These are phyloP conservation scores for Empis stercorea DNA, from an alignment of 2,888 invertebrate genomes.

Conservation along the genomic window DNA sequence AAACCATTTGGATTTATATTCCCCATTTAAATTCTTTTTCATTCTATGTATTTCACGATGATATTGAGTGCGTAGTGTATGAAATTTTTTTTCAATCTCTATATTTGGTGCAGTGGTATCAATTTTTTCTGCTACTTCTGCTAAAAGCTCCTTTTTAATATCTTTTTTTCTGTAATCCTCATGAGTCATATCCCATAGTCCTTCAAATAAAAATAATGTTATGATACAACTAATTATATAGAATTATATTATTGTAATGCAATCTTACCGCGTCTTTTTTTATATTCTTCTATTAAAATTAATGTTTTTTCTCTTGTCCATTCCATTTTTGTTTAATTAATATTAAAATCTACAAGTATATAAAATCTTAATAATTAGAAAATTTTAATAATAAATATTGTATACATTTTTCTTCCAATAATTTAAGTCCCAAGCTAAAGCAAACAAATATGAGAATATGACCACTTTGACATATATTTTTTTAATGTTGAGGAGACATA, in stretches of 20 bases:
- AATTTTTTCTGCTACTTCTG: slow-evolving; percentile 27
- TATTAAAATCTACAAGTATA: too few relatives aligned
- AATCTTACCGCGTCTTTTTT: slow-evolving; percentile 25
- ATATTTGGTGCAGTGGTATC: slow-evolving; percentile 32
- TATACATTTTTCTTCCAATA: too few relatives aligned
- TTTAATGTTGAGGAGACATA: too few relatives aligned
- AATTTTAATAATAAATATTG: neutral
- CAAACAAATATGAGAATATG: too few relatives aligned
- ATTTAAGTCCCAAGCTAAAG: too few relatives aligned
- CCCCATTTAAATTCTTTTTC: slow-evolving; percentile 39
- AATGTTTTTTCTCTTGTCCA: slow-evolving; percentile 36
- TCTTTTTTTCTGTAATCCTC: slow-evolving; percentile 36
- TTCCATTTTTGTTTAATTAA: slow-evolving; percentile 24
- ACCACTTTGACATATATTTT: too few relatives aligned
- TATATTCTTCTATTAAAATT: slow-evolving; percentile 30
- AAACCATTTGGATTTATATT: slow-evolving; percentile 42
- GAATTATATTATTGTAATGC: neutral
- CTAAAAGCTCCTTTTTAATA: slow-evolving; percentile 28
- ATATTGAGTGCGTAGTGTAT: slow-evolving; percentile 47
- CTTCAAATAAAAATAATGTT: neutral
- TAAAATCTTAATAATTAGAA: too few relatives aligned
- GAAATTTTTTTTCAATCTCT: slow-evolving; percentile 46
- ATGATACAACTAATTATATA: neutral
- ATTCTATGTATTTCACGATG: slow-evolving; percentile 46
- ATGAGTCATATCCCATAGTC: slow-evolving; percentile 36